These are phyloP conservation scores for Amphiduros pacificus DNA, from an alignment of 2,888 invertebrate genomes.

Conservation along the genomic window DNA sequence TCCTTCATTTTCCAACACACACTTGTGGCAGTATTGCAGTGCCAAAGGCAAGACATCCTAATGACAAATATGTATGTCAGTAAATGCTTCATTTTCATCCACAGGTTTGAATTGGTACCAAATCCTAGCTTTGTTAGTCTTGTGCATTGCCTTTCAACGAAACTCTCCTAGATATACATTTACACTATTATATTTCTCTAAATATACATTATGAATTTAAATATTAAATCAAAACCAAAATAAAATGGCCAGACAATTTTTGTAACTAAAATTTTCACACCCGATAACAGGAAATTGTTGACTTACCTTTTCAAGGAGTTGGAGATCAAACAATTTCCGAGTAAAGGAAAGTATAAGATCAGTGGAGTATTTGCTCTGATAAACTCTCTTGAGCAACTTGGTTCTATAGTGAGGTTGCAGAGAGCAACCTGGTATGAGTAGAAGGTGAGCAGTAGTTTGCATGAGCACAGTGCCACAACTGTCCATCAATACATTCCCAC, in stretches of 20 bases:
- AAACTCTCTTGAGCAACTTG: too few species aligned
- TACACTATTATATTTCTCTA: background rate
- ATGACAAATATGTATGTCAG: background rate
- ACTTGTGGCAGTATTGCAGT: slow-evolving; percentile 35
- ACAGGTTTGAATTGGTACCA: background rate
- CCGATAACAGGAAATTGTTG: background rate
- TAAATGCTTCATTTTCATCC: background rate
- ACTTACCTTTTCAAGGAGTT: slow-evolving; percentile 54
- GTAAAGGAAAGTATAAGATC: slow-evolving; percentile 36
- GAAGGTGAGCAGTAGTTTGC: too few species aligned
- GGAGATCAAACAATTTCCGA: slow-evolving; percentile 51
- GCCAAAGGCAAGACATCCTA: slow-evolving; percentile 50
- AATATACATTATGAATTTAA: background rate
- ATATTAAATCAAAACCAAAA: background rate
- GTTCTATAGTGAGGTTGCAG: too few species aligned
- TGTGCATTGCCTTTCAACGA: background rate
- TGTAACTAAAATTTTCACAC: background rate
- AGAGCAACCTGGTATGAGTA: too few species aligned
- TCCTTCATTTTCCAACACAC: background rate
- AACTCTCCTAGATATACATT: background rate
- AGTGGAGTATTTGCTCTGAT: slow-evolving; percentile 31
- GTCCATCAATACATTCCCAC: too few species aligned
- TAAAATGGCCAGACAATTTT: too few species aligned
- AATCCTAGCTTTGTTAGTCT: background rate
- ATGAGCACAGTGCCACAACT: too few species aligned